Evolutionary conservation across 2,797 vertebrate genomes (phyloP).

Genomic region (Fistularia commersonii): DNA sequence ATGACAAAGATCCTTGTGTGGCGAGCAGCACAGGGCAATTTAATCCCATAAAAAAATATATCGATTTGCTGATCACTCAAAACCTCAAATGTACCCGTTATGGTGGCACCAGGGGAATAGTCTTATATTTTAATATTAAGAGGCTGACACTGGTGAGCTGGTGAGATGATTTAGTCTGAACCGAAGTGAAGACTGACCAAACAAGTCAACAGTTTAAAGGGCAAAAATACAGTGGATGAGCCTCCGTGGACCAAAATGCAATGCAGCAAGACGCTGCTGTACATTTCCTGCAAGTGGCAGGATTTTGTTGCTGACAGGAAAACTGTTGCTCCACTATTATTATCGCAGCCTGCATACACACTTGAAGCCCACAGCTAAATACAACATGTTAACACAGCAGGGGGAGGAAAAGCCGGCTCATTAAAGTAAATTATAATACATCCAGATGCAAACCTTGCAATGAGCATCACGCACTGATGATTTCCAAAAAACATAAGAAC

Average conservation of each 20-base stretch:
- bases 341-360: slow-evolving; percentile 43
- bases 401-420: slow-evolving; percentile 25
- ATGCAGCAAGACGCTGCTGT: slow-evolving; percentile 11
- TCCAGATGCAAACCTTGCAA: slow-evolving; percentile 8
- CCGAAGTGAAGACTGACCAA: background rate
- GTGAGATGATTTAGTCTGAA: background rate
- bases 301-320: slow-evolving; percentile 31
- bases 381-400: slow-evolving; percentile 42
- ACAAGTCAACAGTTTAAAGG: too few relatives aligned
- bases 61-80: too few relatives aligned
- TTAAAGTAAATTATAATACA: slow-evolving; percentile 35
- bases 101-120: too few relatives aligned
- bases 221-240: background rate
- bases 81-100: too few relatives aligned
- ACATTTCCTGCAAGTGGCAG: slow-evolving; percentile 22
- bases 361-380: slow-evolving; percentile 37
- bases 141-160: background rate
- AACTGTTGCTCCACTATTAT: slow-evolving; percentile 49
- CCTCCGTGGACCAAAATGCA: slow-evolving; percentile 19
- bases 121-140: too few relatives aligned
- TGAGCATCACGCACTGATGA: slow-evolving; percentile 2
- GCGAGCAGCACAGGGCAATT: too few relatives aligned
- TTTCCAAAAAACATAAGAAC: background rate
- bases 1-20: too few relatives aligned
- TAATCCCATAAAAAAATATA: too few relatives aligned